Evolutionary conservation across 2,113 vertebrate species (phyloP).

Genomic region (Caretta caretta): DNA sequence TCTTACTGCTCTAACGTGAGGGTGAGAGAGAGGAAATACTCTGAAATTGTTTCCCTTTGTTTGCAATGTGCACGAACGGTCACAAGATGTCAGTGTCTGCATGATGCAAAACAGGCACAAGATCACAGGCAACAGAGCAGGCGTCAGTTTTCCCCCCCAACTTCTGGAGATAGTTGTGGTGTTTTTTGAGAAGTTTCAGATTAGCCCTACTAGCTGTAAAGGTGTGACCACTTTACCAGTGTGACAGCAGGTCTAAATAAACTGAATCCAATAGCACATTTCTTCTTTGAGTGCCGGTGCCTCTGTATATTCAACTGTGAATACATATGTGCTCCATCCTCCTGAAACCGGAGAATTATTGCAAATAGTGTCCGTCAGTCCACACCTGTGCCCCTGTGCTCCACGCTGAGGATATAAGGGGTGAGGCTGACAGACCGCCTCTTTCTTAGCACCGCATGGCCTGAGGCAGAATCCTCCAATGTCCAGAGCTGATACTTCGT

Average conservation of each 20-base stretch:
- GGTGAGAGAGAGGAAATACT: not conserved
- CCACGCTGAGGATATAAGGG: not conserved
- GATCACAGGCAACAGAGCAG: rapidly evolving
- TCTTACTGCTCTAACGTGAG: not conserved
- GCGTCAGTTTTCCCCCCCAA: not conserved
- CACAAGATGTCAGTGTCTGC: constrained; percentile 77
- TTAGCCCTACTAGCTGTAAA: not conserved
- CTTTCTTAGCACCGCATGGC: not conserved
- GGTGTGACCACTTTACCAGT: not conserved
- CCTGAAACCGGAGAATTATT: not conserved
- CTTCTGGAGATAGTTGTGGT: not conserved
- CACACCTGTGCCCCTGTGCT: not conserved
- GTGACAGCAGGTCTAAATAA: not conserved
- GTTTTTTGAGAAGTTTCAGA: not conserved
- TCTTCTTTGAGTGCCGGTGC: not conserved
- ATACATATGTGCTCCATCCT: not conserved
- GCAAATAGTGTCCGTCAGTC: not conserved
- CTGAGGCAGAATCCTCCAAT: not conserved
- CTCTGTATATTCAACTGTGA: not conserved
- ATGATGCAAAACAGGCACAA: not conserved
- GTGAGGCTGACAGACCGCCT: not conserved
- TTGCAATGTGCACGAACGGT: constrained; percentile 45
- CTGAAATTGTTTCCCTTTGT: not conserved
- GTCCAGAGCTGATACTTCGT: not conserved
- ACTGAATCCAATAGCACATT: not conserved